Base-by-base conservation (phyloP, 2,888 invertebrate species). In the Branchellion lobata region DNA sequence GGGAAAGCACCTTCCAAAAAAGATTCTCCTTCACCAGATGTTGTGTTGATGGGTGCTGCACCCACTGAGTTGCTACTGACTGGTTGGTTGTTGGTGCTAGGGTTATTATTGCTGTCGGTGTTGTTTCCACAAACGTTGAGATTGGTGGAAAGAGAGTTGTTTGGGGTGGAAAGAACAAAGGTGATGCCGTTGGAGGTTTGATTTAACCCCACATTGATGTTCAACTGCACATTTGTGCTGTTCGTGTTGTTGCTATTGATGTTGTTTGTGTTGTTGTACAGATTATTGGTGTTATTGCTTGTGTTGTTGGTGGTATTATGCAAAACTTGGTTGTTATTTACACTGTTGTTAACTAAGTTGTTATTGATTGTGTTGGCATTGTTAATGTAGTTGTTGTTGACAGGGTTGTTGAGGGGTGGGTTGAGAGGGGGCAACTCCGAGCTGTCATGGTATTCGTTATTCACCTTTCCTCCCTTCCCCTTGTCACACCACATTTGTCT, bases 171-270 rank as follows among this genome's bases (percentile, higher is more conserved):
- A 36, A 77, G 34, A n/a, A 31, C 57, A 77, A 77, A 47, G n/a
- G 77, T 77, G 40, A 77, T 77, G 34, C 61, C 77, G 33, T 77
- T 77, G 18, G 51, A 34, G 1, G 61, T n/a, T 36, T 77, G 77
- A 1, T 53, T 57, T 14, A 34, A 61, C 21, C 53, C 77, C 11
- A 77, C 27, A 36, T 77, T 77, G n/a, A 77, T 77, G 24, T 77
- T 77, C 24, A 77, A 31, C 53, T 61, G 77, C 8, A 77, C 77
- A 33, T 57, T 65, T 5, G 34, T 34, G 8, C 24, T 34, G 34
- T 77, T 77, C 27, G 2, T 33, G 29, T 27, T 31, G 29, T n/a
- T 34, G 24, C n/a, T 65, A n/a, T n/a, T n/a, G n/a, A n/a, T n/a
- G n/a, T n/a, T n/a, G n/a, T n/a, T n/a, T n/a, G n/a, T n/a, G n/a